A percentile compares a stretch with the other conserved stretches of the same genome.
Conservation (phyloP, 2,113 vertebrate species). For the Lepisosteus osseus region DNA sequence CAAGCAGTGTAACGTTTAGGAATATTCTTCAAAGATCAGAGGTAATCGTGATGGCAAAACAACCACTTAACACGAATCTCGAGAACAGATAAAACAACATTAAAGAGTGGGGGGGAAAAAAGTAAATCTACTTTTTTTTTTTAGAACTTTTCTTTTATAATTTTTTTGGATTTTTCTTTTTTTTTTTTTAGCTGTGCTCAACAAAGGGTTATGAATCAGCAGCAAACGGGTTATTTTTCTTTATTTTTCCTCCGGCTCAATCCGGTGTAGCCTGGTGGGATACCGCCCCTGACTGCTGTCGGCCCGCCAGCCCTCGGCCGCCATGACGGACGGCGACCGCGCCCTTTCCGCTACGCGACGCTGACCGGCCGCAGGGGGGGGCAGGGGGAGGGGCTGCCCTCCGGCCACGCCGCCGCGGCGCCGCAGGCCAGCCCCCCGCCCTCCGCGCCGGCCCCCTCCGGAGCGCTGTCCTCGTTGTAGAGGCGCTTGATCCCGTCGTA, state of each 20-base stretch:
- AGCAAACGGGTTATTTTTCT: constrained; percentile 49
- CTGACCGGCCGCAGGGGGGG: constrained; percentile 86
- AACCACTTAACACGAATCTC: background rate
- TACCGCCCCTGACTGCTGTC: constrained; percentile 42
- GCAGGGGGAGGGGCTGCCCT: constrained; percentile 77
- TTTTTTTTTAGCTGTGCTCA: constrained; percentile 65
- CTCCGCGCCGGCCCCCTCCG: constrained; percentile 61
- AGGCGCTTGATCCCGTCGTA: constrained; percentile 93
- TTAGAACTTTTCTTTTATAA: constrained; percentile 46
- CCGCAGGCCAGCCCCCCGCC: constrained; percentile 54
- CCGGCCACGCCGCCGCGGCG: constrained; percentile 63
- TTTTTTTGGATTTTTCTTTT: constrained; percentile 55
- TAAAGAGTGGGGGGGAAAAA: constrained; percentile 36
- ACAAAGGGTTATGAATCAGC: constrained; percentile 70
- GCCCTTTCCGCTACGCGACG: constrained; percentile 65
- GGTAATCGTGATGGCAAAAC: background rate
- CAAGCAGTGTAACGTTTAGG: background rate
- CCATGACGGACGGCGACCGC: constrained; percentile 15
- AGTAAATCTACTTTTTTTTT: constrained; percentile 62
- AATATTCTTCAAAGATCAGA: background rate
- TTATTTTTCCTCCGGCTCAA: constrained; percentile 64
- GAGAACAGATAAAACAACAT: constrained; percentile 53
- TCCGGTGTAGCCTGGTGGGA: constrained; percentile 65
- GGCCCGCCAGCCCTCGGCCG: constrained; percentile 25
- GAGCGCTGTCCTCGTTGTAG: constrained; percentile 83